phyloP scores from a whole-genome alignment of 2,113 vertebrate species.

The Redunca redunca region DNA sequence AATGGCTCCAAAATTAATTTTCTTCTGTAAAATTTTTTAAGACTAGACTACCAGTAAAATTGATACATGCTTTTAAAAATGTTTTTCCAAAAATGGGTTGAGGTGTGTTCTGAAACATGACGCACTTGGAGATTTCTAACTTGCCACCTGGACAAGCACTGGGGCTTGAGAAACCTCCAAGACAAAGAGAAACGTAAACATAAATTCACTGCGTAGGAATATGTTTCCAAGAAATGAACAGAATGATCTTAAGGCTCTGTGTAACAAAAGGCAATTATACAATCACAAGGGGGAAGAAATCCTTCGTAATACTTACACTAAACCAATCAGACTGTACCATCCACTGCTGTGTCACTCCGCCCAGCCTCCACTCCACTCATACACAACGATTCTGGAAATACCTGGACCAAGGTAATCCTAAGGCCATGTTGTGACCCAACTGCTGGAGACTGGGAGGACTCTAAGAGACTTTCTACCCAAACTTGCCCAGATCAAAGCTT shows the following conservation, averaged over 20 bases:
- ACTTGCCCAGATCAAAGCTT: neutral
- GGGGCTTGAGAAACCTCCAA: neutral
- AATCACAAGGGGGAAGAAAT: neutral
- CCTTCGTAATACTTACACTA: neutral
- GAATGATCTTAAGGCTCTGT: neutral
- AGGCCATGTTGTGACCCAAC: neutral
- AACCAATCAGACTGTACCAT: neutral
- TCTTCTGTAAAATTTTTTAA: neutral
- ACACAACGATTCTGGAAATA: neutral
- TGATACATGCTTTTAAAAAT: neutral
- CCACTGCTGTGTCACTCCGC: no score
- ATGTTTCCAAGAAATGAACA: neutral
- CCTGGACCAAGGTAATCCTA: neutral
- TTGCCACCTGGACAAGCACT: neutral
- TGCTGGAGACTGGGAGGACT: neutral
- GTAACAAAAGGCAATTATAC: neutral
- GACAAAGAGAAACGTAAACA: neutral
- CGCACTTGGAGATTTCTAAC: neutral
- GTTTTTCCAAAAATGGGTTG: neutral
- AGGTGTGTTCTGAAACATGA: neutral
- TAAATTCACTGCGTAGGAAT: neutral
- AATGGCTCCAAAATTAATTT: neutral
- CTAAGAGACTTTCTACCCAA: neutral
- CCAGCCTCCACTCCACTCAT: no score
- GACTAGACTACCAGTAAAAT: neutral